Conservation (phyloP, 2,113 vertebrate species). For the Melanocharis versteri region DNA sequence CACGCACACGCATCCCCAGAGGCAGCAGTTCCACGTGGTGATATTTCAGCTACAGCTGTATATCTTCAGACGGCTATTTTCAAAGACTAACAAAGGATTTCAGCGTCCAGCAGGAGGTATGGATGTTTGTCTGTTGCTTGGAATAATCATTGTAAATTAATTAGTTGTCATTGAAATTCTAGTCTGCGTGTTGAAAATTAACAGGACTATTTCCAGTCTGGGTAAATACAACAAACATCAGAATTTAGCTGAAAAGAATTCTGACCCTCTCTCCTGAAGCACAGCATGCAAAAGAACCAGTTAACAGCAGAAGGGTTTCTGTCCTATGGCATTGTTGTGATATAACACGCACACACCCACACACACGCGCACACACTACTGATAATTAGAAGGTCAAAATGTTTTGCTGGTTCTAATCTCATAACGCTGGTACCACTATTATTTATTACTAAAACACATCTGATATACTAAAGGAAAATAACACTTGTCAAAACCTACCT, state of each 20-base stretch:
- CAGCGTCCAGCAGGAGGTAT: neutral
- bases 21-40: neutral
- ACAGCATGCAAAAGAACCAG: neutral
- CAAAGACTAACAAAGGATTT: neutral
- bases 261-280: neutral
- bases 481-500: neutral
- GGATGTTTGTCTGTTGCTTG: neutral
- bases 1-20: neutral
- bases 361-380: neutral
- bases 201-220: neutral
- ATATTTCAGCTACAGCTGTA: neutral
- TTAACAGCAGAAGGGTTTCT: neutral
- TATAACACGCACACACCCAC: neutral
- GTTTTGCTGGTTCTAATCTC: neutral
- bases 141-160: neutral
- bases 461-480: neutral
- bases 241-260: neutral
- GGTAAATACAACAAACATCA: neutral
- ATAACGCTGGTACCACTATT: neutral
- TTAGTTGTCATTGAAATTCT: neutral
- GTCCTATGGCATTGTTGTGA: neutral
- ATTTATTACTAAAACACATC: slow-evolving; percentile 1
- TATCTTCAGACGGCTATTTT: neutral
- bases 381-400: neutral
- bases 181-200: neutral